phyloP scores from a whole-genome alignment of 1,140 invertebrate species.

The Trachelipus rathkii region DNA sequence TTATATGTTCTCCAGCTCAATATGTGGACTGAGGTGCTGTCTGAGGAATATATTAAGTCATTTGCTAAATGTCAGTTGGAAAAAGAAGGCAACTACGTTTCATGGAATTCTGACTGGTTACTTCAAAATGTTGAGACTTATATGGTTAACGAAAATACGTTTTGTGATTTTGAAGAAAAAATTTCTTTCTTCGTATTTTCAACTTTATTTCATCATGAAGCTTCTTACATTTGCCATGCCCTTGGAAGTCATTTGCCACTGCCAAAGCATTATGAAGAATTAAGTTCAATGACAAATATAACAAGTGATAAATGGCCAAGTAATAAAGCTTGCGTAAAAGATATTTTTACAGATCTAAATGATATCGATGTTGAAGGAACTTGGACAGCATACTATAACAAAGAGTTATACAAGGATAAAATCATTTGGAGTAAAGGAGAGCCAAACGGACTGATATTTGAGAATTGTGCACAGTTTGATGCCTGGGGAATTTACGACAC shows the following conservation, averaged over 20 bases:
- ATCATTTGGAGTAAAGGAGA: constrained; percentile 31
- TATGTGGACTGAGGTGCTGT: constrained; percentile 6
- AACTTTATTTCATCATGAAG: neutral
- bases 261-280: neutral
- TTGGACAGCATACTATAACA: constrained; percentile 28
- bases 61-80: constrained; percentile 8
- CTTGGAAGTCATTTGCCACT: constrained; percentile 22
- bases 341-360: neutral
- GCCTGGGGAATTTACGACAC: constrained; percentile 29
- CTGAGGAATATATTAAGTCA: constrained; percentile 3
- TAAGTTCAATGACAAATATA: too few species aligned
- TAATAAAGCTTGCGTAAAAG: too few species aligned
- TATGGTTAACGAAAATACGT: neutral
- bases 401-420: too few species aligned
- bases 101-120: neutral
- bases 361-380: constrained; percentile 28
- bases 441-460: constrained; percentile 36
- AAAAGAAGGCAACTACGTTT: constrained; percentile 14
- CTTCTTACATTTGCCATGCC: constrained; percentile 26
- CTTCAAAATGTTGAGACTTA: constrained; percentile 2
- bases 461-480: constrained; percentile 26
- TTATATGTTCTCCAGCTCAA: constrained; percentile 13
- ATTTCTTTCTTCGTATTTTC: constrained; percentile 1
- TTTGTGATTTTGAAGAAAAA: neutral
- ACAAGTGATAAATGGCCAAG: too few species aligned